Base-by-base conservation (phyloP, 2,797 vertebrate species). In the Chaenodraco wilsoni region DNA sequence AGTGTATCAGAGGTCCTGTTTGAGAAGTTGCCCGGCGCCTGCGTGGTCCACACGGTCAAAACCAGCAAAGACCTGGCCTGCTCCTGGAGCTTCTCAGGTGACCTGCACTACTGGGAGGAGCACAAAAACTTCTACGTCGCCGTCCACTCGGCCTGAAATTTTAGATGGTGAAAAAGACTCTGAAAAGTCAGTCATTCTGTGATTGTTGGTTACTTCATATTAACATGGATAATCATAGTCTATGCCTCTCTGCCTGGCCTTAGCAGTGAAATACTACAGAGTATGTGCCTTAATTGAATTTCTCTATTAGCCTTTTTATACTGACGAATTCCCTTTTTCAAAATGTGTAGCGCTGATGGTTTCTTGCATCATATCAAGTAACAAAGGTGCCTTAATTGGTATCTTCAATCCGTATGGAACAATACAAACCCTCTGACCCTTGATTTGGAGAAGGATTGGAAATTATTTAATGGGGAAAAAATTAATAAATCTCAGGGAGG, bases 81-180 rank as follows among this genome's bases (percentile, higher is more conserved):
- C 61, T 82, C 75, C 72, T 92, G 84, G 84, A 95, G 93, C 89
- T 95, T 96, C 78, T 16, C 23, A 0, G 90, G 92, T 0, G 91
- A 94, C 57, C 89, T 94, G 8, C 93, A 95, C 81, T 95, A 92
- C 90, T 95, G 92, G 94, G 89, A 91, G 69, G 78, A 91, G 58
- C 88, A 91, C 55, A 93, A 93, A 17, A 93, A 88, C 64, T 44
- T 95, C 58, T 89, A 78, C 48, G 86, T 95, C 43, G 95, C 95
- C 14, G 87, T 91, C 69, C 95, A 96, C 88, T 93, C 92, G 0
- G 89, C 93, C 11, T 96, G 74, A 93, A 13, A 21, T 40, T 14
- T 21, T 4, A 56, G 48, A 63, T 50, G 16, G 31, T 21, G 10
- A 21, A 65, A 60, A 65, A 50, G 8, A 60, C 27, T 46, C 31